A percentile compares a stretch with the other conserved stretches of the same genome.
Evolutionary conservation across 2,113 vertebrate genomes (phyloP).

Genomic region (Cephalopholis sonnerati): DNA sequence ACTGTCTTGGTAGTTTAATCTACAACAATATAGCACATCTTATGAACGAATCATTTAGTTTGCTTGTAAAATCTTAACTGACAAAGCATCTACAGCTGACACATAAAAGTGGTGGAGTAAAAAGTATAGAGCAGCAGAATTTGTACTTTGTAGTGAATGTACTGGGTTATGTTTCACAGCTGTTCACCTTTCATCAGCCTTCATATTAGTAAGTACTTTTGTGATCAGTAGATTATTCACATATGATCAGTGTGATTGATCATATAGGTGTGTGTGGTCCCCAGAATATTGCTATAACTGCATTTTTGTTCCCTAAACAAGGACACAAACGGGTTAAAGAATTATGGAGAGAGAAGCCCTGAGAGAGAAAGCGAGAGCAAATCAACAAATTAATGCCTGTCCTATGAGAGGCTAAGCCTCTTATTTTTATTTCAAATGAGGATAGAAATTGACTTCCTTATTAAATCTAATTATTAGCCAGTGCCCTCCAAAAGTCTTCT

Average conservation of each 20-base stretch:
- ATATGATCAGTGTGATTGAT: neutral
- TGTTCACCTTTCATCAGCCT: neutral
- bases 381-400: constrained; percentile 82
- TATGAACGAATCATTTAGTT: neutral
- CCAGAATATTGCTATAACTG: constrained; percentile 3
- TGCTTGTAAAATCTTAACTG: neutral
- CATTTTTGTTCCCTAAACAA: constrained; percentile 43
- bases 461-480: constrained; percentile 87
- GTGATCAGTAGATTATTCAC: neutral
- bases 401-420: constrained; percentile 83
- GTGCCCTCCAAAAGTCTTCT: constrained; percentile 87
- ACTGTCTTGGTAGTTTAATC: neutral
- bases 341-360: constrained; percentile 61
- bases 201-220: neutral
- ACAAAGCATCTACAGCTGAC: neutral
- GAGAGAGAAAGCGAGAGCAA: constrained; percentile 73
- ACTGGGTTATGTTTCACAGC: neutral
- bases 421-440: constrained; percentile 87
- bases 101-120: neutral
- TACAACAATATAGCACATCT: neutral
- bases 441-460: constrained; percentile 87
- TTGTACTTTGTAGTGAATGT: neutral
- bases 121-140: neutral
- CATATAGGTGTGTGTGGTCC: neutral
- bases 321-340: constrained; percentile 68